These are phyloP conservation scores for Tyto alba DNA, from an alignment of 2,113 vertebrate species.

Conservation along the genomic window DNA sequence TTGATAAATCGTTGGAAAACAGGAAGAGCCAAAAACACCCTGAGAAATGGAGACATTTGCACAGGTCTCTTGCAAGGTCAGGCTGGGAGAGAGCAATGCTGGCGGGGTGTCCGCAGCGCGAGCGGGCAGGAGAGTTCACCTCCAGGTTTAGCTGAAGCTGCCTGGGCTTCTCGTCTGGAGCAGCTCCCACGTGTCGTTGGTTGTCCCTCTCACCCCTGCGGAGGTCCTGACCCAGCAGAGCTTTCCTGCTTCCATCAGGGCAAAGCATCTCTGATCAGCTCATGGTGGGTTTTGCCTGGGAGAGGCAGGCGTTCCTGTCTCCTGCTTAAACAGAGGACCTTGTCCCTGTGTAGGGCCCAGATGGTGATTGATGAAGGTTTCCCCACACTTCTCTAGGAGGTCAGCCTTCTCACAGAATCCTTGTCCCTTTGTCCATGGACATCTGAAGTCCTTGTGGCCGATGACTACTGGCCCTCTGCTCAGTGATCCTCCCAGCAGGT, in stretches of 20 bases:
- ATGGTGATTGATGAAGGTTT: background rate
- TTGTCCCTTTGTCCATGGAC: background rate
- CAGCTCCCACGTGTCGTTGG: background rate
- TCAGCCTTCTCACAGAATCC: background rate
- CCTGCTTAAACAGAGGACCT: background rate
- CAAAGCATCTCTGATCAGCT: background rate
- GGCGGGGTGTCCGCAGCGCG: fast-evolving
- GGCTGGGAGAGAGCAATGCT: background rate
- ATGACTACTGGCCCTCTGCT: background rate
- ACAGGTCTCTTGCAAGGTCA: background rate
- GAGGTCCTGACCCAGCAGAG: background rate
- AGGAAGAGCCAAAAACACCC: background rate
- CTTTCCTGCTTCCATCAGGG: background rate
- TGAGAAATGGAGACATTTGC: background rate
- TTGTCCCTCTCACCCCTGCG: background rate
- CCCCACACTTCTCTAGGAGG: background rate
- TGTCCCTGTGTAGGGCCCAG: background rate
- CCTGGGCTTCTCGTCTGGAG: background rate
- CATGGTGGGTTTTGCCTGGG: background rate
- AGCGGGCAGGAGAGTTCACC: background rate
- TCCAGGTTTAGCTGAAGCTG: background rate
- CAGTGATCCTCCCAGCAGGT: background rate
- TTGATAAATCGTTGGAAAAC: background rate
- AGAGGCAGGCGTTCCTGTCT: background rate
- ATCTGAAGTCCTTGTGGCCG: background rate